These are phyloP conservation scores for Drosophila meridionalis DNA, from an alignment of 2,888 invertebrate genomes.

Conservation along the genomic window DNA sequence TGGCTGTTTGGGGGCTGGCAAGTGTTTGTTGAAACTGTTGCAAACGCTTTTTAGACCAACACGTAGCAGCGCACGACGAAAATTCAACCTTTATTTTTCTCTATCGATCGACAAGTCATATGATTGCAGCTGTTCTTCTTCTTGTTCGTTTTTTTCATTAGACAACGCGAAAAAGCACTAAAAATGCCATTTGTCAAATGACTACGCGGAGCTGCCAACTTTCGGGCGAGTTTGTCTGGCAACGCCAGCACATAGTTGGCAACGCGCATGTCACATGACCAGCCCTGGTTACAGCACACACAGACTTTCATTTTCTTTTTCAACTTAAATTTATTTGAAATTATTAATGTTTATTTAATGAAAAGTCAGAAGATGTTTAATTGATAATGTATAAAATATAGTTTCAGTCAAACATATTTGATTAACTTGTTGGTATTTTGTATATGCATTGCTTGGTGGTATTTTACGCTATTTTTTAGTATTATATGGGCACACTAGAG, in stretches of 20 bases:
- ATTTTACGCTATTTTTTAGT: not conserved
- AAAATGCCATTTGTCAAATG: constrained; percentile 51
- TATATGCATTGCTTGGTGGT: not conserved
- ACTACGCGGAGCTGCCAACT: constrained; percentile 41
- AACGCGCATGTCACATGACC: not conserved
- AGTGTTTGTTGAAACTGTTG: constrained; percentile 16
- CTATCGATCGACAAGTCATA: constrained; percentile 76
- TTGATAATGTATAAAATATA: too few species aligned
- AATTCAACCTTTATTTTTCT: constrained; percentile 65
- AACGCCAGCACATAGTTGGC: constrained; percentile 7
- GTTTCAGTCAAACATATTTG: too few species aligned
- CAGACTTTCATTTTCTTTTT: too few species aligned
- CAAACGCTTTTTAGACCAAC: constrained; percentile 41
- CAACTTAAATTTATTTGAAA: not conserved
- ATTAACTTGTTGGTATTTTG: not conserved
- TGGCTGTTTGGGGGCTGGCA: constrained; percentile 30
- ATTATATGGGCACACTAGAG: constrained; percentile 10
- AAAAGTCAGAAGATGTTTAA: not conserved
- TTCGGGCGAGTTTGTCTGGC: constrained; percentile 2
- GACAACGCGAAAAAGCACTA: constrained; percentile 39
- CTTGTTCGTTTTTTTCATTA: constrained; percentile 27
- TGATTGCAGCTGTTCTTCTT: constrained; percentile 56
- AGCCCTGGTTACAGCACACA: constrained; percentile 18
- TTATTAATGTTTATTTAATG: not conserved
- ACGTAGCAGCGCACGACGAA: constrained; percentile 41